Base-by-base conservation (phyloP, 1,140 invertebrate genomes). In the Ips nitidus region DNA sequence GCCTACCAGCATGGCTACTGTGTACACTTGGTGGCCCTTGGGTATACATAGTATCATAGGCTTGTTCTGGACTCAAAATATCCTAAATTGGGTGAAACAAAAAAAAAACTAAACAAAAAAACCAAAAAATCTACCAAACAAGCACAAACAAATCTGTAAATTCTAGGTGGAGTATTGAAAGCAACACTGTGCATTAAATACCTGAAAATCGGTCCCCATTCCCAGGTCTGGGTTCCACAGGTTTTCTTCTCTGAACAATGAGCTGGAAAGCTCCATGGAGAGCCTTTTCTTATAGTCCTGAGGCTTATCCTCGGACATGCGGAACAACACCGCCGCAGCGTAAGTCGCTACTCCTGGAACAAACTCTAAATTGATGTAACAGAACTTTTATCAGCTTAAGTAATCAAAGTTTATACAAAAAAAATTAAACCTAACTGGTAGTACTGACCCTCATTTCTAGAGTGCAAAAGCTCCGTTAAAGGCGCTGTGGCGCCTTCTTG, bases 281-380 rank as follows among this genome's bases (percentile, higher is more conserved):
- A 99, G 86, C 71, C 97, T 85, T 82, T 98, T 98, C 83, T 97
- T 98, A 81, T 98, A 98, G 78, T 99, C 97, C 78, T 97, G 94
- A 6, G 96, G 94, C 82, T 98, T 98, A 79, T 98, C 96, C 80
- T 98, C 96, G 55, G 94, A 97, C 95, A 98, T 98, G 64, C 95
- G 90, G 87, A 98, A 98, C 52, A 98, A 84, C 37, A 98, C 95
- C 5, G 96, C 96, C 2, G 97, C 97, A 8, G 96, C 97, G 79
- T 98, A 98, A 0, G 96, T 98, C n/a, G 95, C 96, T 80, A 91
- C 85, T 74, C 90, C 86, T 83, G 22, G 22, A 22, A 22, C 22
- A 22, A 22, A 22, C 22, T 22, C 22, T 22, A 22, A 22, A 22
- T 22, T 22, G 22, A 22, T 22, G 22, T 22, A 22, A 22, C 22